Evolutionary conservation across 2,113 vertebrate species (phyloP), one percentile per base, ranked within the genome.

Genomic region (Petroica traversi): DNA sequence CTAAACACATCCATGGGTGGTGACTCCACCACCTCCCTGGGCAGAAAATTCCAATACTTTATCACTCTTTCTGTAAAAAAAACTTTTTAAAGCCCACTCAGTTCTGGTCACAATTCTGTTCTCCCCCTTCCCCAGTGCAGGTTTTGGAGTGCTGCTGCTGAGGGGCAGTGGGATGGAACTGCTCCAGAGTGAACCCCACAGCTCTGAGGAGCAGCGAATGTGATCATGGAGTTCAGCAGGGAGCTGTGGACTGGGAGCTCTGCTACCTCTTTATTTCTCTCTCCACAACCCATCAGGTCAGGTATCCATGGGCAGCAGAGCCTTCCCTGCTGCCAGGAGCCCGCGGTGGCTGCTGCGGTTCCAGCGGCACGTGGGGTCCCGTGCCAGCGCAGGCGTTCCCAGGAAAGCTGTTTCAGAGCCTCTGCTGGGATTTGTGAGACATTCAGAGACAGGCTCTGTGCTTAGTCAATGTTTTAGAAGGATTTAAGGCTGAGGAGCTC

Each of bases 361-460:
- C 58, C 38, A 9, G 6, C 0, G 0, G 33, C n/a, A 12, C 1
- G 0, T 0, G 0, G 20, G 28, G 40, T 58, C 62, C 58, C 0
- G 0, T 15, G 54, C 19, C 7, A 3, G 64, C 6, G 0, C 4
- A 63, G 36, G n/a, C 28, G 5, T 26, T 49, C 2, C 0, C 76
- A 69, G 45, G 38, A 79, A 34, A 33, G 45, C 67, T 22, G 11
- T 55, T 79, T 71, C 41, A 18, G 48, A 71, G 40, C 46, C 36
- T 74, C 43, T 82, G 48, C 69, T 92, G 92, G 67, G 61, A 59
- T 45, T 71, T 0, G 0, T 18, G 40, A 52, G 36, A 19, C 0
- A 0, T 46, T n/a, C 33, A 54, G 54, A 62, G 83, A 54, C 69
- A 92, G 19, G 8, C 75, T 85, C 61, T 69, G 45, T 57, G 22